phyloP scores from a whole-genome alignment of 2,113 vertebrate genomes.

The Dolichotis patagonum region DNA sequence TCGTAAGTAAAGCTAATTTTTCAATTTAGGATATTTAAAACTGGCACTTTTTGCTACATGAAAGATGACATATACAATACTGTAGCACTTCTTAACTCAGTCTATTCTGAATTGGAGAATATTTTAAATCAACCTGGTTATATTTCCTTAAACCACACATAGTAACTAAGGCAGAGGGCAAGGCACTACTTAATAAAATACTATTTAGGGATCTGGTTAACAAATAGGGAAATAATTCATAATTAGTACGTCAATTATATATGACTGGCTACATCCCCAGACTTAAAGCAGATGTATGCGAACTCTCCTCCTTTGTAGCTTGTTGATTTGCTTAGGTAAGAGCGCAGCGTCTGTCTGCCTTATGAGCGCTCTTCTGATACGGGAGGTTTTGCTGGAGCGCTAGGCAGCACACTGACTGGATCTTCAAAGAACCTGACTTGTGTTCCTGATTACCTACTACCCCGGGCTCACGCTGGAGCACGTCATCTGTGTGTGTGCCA shows the following conservation, averaged over 20 bases:
- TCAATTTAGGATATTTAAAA: constrained; percentile 34
- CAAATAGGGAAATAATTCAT: constrained; percentile 49
- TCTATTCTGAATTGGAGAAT: constrained; percentile 25
- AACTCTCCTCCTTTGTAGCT: neutral
- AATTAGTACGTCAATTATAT: neutral
- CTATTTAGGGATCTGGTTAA: constrained; percentile 36
- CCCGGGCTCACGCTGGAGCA: neutral
- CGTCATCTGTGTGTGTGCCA: neutral
- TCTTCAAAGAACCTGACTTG: neutral
- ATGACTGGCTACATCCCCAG: neutral
- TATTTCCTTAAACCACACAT: constrained; percentile 38
- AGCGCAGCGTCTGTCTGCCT: neutral
- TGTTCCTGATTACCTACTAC: neutral
- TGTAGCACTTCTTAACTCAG: neutral
- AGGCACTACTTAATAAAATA: constrained; percentile 4
- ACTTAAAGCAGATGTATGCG: neutral
- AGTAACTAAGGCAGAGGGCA: neutral
- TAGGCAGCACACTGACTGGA: neutral
- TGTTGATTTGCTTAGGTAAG: constrained; percentile 24
- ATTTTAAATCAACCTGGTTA: constrained; percentile 35
- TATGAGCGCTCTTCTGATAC: neutral
- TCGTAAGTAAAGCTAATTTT: constrained; percentile 58
- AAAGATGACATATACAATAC: neutral
- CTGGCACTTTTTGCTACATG: neutral
- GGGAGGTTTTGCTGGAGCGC: neutral